Evolutionary conservation across 2,797 vertebrate genomes (phyloP).

Genomic region (Triplophysa bombifrons): DNA sequence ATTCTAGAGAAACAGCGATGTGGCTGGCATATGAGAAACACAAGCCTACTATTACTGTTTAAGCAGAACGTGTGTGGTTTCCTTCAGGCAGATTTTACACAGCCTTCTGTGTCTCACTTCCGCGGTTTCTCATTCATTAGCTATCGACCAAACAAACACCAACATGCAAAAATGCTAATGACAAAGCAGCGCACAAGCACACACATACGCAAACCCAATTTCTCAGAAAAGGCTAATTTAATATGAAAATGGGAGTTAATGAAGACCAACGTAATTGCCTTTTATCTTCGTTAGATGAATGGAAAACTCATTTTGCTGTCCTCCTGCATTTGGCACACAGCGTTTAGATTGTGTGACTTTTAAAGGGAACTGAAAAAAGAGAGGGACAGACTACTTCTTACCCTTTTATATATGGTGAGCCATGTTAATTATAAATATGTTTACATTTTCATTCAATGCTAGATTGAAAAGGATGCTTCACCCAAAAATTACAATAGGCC

Average conservation of each 20-base stretch:
- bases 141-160: slow-evolving; percentile 25
- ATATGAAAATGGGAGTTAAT: slow-evolving; percentile 51
- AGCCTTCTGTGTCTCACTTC: slow-evolving; percentile 39
- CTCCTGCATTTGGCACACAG: slow-evolving; percentile 12
- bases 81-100: slow-evolving; percentile 52
- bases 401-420: background rate
- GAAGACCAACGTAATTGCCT: slow-evolving; percentile 51
- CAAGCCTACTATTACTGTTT: slow-evolving; percentile 64
- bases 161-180: slow-evolving; percentile 38
- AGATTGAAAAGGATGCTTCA: too few relatives aligned
- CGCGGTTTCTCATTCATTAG: slow-evolving; percentile 42
- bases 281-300: slow-evolving; percentile 43
- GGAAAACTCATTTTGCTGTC: slow-evolving; percentile 30
- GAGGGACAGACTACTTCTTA: slow-evolving; percentile 5
- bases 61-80: slow-evolving; percentile 58
- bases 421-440: too few relatives aligned
- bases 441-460: too few relatives aligned
- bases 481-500: too few relatives aligned
- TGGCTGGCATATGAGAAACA: slow-evolving; percentile 57
- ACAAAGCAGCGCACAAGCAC: slow-evolving; percentile 17
- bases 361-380: background rate
- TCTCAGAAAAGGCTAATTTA: slow-evolving; percentile 42
- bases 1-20: slow-evolving; percentile 40
- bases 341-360: background rate
- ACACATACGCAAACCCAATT: slow-evolving; percentile 31